Evolutionary conservation across 2,113 vertebrate genomes (phyloP), one percentile per base, ranked within the genome.

Genomic region (Myrmecophaga tridactyla): DNA sequence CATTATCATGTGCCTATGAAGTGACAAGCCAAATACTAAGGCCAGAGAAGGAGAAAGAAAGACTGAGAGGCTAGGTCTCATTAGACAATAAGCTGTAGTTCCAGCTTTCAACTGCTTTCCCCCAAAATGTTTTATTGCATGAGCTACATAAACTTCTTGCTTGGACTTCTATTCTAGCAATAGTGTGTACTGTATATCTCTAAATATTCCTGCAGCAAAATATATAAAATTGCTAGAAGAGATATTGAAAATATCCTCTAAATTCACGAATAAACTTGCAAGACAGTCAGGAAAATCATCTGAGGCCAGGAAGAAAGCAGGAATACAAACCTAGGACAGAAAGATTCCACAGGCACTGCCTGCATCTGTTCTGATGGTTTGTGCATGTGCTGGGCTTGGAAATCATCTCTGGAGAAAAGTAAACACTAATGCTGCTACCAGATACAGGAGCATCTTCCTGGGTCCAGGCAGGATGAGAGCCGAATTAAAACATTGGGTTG

Each of bases 281-380:
- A 95, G 63, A 78, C 60, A 93, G 39, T 87, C 39, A 72, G 62
- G 63, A 72, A 65, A 86, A 62, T 81, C 39, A 89, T 53, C 84
- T 21, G 62, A 92, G 78, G 67, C 43, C 53, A 92, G 60, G 36
- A 56, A 75, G 69, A 76, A 75, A 89, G 41, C n/a, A 85, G 51
- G 36, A 95, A 95, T 23, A 34, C n/a, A 78, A 77, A 53, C n/a
- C 56, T 65, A 25, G 73, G 34, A 75, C 84, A 62, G 65, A 76
- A 53, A 36, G 75, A 82, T 70, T 21, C 6, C 29, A 60, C 29
- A 65, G 83, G 39, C 58, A 65, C 29, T 17, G 9, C 39, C 58
- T 89, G n/a, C 18, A 63, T 51, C 65, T 63, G 39, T 84, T 77
- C 39, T 6, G 3, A 39, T 36, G 69, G 36, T 41, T 93, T 39